These are phyloP conservation scores for Echinops telfairi DNA, from an alignment of 2,113 vertebrate genomes.

Conservation along the genomic window DNA sequence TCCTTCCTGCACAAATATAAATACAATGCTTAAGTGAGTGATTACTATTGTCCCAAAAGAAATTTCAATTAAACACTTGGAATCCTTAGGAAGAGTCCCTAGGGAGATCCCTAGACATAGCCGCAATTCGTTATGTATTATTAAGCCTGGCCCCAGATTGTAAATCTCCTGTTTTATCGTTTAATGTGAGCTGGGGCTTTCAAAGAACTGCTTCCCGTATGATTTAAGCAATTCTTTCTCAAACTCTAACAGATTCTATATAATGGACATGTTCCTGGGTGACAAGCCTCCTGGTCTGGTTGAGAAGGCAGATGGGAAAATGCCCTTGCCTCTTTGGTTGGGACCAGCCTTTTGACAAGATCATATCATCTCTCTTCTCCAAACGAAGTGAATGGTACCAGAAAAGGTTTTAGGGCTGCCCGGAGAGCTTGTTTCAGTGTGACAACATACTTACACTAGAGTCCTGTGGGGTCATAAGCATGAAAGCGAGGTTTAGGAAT, in stretches of 20 bases:
- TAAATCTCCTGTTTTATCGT: conserved; percentile 64
- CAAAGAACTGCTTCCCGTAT: conserved; percentile 27
- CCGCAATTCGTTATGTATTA: conserved; percentile 78
- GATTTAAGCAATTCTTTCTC: conserved; percentile 41
- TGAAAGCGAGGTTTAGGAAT: not conserved
- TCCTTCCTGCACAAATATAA: conserved; percentile 82
- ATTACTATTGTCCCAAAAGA: conserved; percentile 83
- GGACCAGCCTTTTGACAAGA: not conserved
- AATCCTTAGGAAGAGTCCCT: conserved; percentile 74
- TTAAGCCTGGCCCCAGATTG: conserved; percentile 63
- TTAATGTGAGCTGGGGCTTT: conserved; percentile 52
- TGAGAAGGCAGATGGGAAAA: not conserved
- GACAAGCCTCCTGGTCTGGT: not conserved
- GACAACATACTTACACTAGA: no score
- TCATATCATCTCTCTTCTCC: not conserved
- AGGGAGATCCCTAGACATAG: conserved; percentile 80
- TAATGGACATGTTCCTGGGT: conserved; percentile 17
- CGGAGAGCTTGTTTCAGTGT: rapidly evolving
- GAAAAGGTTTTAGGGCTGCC: not conserved
- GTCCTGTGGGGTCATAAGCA: not conserved
- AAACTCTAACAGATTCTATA: not conserved
- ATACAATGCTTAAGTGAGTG: conserved; percentile 84
- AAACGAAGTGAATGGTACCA: not conserved
- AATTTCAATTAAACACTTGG: conserved; percentile 83
- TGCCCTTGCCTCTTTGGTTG: not conserved